A percentile compares a stretch with the other conserved stretches of the same genome.
Evolutionary conservation across 2,888 invertebrate species (phyloP).

Genomic region (Agrochola lota): DNA sequence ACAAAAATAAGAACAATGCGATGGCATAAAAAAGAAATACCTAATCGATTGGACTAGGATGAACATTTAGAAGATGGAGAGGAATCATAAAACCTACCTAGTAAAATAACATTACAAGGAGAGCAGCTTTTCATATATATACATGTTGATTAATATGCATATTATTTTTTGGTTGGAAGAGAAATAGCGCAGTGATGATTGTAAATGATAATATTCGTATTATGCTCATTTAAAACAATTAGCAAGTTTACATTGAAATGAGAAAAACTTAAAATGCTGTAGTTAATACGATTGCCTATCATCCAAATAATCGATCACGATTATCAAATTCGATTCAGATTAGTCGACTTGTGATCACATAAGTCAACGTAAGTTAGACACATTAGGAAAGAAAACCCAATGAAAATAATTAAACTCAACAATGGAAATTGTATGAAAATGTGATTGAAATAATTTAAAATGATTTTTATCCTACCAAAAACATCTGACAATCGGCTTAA

Average conservation of each 20-base stretch:
- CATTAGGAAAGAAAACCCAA: neutral
- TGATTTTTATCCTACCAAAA: neutral
- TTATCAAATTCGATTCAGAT: too few relatives aligned
- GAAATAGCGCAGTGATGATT: neutral
- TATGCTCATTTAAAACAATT: neutral
- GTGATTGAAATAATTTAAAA: slow-evolving; percentile 8
- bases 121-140: neutral
- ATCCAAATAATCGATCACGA: neutral
- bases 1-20: too few relatives aligned
- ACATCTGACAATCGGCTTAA: slow-evolving; percentile 7
- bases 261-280: neutral
- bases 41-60: too few relatives aligned
- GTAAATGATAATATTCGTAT: neutral
- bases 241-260: neutral
- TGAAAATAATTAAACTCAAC: neutral
- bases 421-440: neutral
- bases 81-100: too few relatives aligned
- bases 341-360: too few relatives aligned
- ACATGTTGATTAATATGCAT: too few relatives aligned
- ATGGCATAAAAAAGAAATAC: too few relatives aligned
- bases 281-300: neutral
- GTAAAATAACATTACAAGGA: too few relatives aligned
- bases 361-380: neutral
- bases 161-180: too few relatives aligned
- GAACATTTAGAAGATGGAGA: too few relatives aligned